Percentiles rank a stretch among this genome's conserved stretches.
phyloP scores from a whole-genome alignment of 2,113 vertebrate genomes.

The Platanista minor region DNA sequence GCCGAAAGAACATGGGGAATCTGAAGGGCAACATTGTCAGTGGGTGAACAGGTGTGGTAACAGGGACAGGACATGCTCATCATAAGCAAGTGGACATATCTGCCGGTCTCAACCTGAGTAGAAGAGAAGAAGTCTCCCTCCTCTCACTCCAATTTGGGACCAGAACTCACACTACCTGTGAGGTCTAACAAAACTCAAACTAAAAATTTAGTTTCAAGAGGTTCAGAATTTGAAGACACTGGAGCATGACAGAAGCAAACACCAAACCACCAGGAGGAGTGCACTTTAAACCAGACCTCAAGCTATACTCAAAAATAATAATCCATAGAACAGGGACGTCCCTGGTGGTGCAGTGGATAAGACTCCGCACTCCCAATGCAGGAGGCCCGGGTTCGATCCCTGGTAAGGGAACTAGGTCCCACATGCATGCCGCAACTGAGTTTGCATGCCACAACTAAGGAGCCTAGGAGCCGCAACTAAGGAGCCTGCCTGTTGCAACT shows the following conservation, averaged over 20 bases:
- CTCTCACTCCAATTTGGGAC: background rate
- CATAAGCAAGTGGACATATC: background rate
- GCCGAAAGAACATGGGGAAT: background rate
- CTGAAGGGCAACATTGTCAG: background rate
- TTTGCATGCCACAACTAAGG: too few relatives aligned
- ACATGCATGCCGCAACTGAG: too few relatives aligned
- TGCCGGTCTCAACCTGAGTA: background rate
- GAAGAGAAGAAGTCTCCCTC: background rate
- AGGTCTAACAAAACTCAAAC: background rate
- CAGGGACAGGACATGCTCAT: background rate
- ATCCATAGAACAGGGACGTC: background rate
- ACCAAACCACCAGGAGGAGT: background rate
- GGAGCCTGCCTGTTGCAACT: too few relatives aligned
- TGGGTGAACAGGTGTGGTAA: background rate
- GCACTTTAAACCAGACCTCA: background rate
- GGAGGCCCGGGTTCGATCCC: too few relatives aligned
- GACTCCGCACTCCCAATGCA: too few relatives aligned
- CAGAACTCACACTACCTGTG: background rate
- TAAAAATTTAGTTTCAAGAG: background rate
- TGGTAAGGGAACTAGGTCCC: too few relatives aligned
- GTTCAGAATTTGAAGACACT: background rate
- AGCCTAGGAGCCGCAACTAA: too few relatives aligned
- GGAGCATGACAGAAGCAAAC: background rate
- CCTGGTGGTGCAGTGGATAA: too few relatives aligned
- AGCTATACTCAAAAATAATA: background rate